Conservation (phyloP, 1,140 invertebrate genomes). For the Triops longicaudatus region DNA sequence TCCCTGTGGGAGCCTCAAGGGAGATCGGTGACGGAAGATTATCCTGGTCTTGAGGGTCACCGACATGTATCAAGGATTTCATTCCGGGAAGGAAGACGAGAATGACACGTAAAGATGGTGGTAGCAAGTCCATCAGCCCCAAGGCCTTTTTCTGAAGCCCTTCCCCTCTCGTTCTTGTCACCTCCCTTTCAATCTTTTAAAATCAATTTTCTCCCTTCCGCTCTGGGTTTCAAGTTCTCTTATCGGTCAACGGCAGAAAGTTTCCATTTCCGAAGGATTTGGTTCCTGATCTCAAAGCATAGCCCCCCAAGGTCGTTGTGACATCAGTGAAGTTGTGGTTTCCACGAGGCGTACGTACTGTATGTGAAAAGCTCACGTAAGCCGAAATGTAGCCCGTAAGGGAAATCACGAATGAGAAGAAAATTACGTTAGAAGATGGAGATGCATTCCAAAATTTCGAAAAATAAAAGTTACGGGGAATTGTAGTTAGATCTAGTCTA, state of each 20-base stretch:
- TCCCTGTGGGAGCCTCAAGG: not conserved
- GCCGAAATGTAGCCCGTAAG: too few relatives aligned
- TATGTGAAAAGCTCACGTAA: too few relatives aligned
- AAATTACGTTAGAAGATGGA: too few relatives aligned
- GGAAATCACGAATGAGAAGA: too few relatives aligned
- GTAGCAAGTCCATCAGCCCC: constrained; percentile 1
- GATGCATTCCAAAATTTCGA: too few relatives aligned
- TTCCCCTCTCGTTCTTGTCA: not conserved
- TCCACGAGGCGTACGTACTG: not conserved
- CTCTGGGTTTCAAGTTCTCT: not conserved
- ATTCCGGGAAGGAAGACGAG: not conserved
- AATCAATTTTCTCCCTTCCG: not conserved
- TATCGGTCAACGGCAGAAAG: not conserved
- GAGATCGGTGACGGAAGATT: not conserved
- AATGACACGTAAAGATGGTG: not conserved
- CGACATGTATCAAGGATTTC: constrained; percentile 4
- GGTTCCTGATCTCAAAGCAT: not conserved
- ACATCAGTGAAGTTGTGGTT: not conserved
- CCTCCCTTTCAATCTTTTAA: not conserved
- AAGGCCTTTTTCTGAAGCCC: not conserved
- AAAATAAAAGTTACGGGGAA: too few relatives aligned
- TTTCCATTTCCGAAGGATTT: not conserved
- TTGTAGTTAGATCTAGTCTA: too few relatives aligned
- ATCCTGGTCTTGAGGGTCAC: not conserved
- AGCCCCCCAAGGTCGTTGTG: not conserved